Conservation (phyloP, 2,113 vertebrate species). For the western clawed frog (Xenopus tropicalis) region DNA sequence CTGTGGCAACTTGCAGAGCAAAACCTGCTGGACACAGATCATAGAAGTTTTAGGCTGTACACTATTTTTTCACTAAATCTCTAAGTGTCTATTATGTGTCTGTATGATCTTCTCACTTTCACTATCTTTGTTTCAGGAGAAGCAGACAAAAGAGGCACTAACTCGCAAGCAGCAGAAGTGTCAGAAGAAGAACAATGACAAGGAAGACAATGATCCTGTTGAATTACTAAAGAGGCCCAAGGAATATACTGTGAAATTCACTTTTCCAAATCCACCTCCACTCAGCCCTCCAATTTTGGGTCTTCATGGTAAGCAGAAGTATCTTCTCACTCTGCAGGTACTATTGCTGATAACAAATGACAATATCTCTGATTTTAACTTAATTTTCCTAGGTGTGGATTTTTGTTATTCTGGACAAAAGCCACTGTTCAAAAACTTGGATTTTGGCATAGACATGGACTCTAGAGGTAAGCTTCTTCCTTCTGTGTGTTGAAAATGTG, state of each 20-base stretch:
- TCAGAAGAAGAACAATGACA: constrained; percentile 78
- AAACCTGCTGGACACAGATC: no score
- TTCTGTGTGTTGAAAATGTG: no score
- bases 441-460: constrained; percentile 92
- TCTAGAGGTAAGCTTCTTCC: constrained; percentile 76
- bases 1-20: no score
- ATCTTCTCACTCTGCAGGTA: neutral
- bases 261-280: constrained; percentile 82
- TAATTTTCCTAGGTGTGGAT: constrained; percentile 69
- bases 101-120: neutral
- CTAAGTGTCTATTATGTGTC: no score
- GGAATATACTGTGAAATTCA: constrained; percentile 89
- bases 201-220: constrained; percentile 70
- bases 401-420: constrained; percentile 77
- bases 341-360: neutral
- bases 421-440: constrained; percentile 79
- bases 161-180: constrained; percentile 87
- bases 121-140: constrained; percentile 64
- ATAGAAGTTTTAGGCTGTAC: no score
- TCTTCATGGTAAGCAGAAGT: constrained; percentile 70
- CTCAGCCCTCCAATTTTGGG: constrained; percentile 86
- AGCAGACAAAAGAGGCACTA: constrained; percentile 80
- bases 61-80: no score
- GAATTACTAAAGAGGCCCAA: constrained; percentile 82
- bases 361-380: neutral